These are phyloP conservation scores for Drepana falcataria DNA, from an alignment of 2,888 invertebrate genomes.

Conservation along the genomic window DNA sequence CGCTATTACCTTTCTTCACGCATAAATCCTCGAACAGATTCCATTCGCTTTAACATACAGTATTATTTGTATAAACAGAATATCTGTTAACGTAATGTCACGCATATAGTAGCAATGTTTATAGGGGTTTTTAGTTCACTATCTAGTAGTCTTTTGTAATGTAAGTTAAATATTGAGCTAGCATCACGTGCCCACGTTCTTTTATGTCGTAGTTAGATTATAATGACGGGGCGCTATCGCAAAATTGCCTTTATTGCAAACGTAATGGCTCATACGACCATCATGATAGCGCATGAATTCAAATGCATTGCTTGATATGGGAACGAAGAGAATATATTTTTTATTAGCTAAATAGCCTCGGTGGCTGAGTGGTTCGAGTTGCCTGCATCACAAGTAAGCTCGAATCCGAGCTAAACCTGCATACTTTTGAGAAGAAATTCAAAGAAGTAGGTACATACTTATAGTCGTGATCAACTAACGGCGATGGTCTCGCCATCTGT, in stretches of 20 bases:
- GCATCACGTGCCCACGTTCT: conserved; percentile 40
- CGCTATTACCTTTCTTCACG: conserved; percentile 68
- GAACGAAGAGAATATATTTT: too few relatives aligned
- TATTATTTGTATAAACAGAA: neutral
- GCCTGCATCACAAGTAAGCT: too few relatives aligned
- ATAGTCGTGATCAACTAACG: too few relatives aligned
- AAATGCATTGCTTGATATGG: conserved; percentile 16
- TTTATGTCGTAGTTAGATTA: conserved; percentile 47
- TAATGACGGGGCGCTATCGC: conserved; percentile 44
- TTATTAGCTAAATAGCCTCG: too few relatives aligned
- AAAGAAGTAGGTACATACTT: too few relatives aligned
- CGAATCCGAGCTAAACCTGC: too few relatives aligned
- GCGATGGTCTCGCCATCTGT: too few relatives aligned
- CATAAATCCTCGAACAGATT: conserved; percentile 54
- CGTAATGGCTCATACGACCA: conserved; percentile 30
- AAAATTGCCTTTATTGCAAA: conserved; percentile 47
- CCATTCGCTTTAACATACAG: conserved; percentile 17
- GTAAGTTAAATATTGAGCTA: conserved; percentile 35
- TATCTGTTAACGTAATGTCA: too few relatives aligned
- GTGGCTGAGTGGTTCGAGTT: too few relatives aligned
- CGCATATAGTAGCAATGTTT: too few relatives aligned
- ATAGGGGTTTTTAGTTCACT: too few relatives aligned
- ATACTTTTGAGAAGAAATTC: too few relatives aligned
- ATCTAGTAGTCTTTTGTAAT: conserved; percentile 1
- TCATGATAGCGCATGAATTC: conserved; percentile 19